A percentile compares a stretch with the other conserved stretches of the same genome.
Conservation (phyloP, 2,113 vertebrate species). For the Gavia stellata region DNA sequence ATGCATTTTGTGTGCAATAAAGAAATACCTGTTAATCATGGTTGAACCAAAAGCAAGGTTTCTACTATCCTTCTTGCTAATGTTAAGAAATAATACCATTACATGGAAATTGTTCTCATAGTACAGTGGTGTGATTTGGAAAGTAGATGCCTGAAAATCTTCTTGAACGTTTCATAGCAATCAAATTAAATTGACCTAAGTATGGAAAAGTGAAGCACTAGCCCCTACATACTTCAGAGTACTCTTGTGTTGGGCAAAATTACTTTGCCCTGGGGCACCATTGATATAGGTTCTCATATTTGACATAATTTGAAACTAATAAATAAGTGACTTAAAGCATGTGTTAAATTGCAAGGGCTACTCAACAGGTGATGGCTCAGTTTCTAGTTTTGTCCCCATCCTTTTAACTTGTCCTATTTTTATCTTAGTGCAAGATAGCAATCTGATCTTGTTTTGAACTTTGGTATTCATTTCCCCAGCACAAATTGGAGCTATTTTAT, state of each 20-base stretch:
- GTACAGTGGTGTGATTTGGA: background rate
- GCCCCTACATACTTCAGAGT: background rate
- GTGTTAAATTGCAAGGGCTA: background rate
- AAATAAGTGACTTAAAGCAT: background rate
- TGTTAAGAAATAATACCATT: background rate
- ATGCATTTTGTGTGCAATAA: background rate
- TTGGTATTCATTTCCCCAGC: background rate
- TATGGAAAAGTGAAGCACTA: background rate
- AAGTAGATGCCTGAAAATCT: background rate
- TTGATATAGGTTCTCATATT: background rate
- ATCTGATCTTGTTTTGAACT: slow-evolving; percentile 32
- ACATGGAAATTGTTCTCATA: background rate
- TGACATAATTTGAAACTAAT: background rate
- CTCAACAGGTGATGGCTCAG: background rate
- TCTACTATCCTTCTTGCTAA: background rate
- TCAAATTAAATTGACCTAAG: background rate
- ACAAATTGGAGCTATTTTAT: background rate
- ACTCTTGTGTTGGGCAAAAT: background rate
- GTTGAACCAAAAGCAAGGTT: background rate
- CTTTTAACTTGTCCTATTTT: slow-evolving; percentile 18
- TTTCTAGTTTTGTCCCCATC: slow-evolving; percentile 28
- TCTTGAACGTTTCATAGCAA: background rate
- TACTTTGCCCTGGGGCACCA: background rate
- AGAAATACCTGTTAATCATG: background rate
- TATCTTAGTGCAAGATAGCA: background rate